Evolutionary conservation across 2,113 vertebrate species (phyloP), one percentile per base, ranked within the genome.

Genomic region (Labrus mixtus): DNA sequence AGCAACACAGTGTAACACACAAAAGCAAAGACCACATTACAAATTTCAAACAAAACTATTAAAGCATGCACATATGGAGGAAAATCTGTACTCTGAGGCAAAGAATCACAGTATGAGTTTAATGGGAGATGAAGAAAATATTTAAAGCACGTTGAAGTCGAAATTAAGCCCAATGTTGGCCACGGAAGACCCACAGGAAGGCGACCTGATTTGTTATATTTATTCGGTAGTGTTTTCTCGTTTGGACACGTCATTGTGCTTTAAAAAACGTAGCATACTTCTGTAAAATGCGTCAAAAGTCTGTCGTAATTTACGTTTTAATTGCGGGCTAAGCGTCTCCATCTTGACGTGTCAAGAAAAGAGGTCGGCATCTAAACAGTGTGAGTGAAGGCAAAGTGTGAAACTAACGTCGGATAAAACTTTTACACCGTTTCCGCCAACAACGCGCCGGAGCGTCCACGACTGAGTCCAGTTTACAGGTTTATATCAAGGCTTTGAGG

Each of bases 381-480:
- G 8, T 5, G 10, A 36, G 19, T 22, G 29, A 15, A 22, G 17
- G 0, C 1, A 53, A 45, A 12, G 1, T 15, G 15, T 10, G 8
- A 54, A 41, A 65, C 39, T 8, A 19, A 15, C 19, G 17, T 29
- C 4, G 41, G 0, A 19, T 2, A 1, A 12, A 59, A 41, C 54
- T 4, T 75, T 3, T 33, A 17, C 10, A n/a, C 0, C 2, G 58
- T 57, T 72, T 78, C 71, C 61, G 75, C 57, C 65, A 33, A 11
- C 29, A 16, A 20, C 0, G 2, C 62, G 16, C 45, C 29, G 8
- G 22, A 37, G 11, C n/a, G 75, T 43, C 54, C 9, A 4, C 7
- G 46, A 19, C 13, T 15, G 13, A 23, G 7, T n/a, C 33, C 39
- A 22, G 10, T 48, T 56, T 13, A 9, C 2, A 54, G 11, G 16